Percentiles rank a stretch among this genome's conserved stretches.
phyloP scores from a whole-genome alignment of 2,797 vertebrate species.

The Gymnoscopelus braueri region DNA sequence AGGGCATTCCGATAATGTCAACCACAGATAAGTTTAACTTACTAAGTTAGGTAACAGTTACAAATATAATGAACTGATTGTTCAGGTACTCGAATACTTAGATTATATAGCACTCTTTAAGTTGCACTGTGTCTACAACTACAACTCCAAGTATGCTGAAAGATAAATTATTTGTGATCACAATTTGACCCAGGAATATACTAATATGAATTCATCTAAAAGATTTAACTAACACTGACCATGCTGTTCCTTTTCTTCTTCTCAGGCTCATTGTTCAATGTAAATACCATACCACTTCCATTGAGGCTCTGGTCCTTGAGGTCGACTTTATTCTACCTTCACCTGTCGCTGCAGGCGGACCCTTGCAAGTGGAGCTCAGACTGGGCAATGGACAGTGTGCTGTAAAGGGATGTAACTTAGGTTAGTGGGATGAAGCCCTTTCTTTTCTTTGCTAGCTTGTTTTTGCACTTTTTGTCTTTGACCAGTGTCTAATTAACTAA shows the following conservation, averaged over 20 bases:
- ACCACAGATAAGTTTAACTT: not conserved
- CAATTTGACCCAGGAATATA: too few relatives aligned
- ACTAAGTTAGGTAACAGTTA: too few relatives aligned
- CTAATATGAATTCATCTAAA: not conserved
- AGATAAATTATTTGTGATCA: too few relatives aligned
- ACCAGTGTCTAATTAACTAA: constrained; percentile 2
- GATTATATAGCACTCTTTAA: not conserved
- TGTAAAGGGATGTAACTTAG: constrained; percentile 66
- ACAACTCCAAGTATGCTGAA: too few relatives aligned
- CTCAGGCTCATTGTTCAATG: constrained; percentile 70
- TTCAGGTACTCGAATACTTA: not conserved
- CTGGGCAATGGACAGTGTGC: constrained; percentile 69
- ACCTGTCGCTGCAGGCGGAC: constrained; percentile 60
- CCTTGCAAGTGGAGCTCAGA: constrained; percentile 66
- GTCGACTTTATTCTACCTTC: constrained; percentile 39
- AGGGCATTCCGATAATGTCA: not conserved
- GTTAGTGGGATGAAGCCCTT: constrained; percentile 28
- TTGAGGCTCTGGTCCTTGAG: constrained; percentile 59
- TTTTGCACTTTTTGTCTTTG: not conserved
- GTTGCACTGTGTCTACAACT: too few relatives aligned
- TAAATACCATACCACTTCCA: constrained; percentile 50
- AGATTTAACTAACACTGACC: not conserved
- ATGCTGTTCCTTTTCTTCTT: constrained; percentile 5
- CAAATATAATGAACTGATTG: not conserved
- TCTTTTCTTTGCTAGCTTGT: not conserved